Percentiles rank a stretch among this genome's conserved stretches.
These are phyloP conservation scores for Perca fluviatilis DNA, from an alignment of 2,113 vertebrate genomes.

Conservation along the genomic window DNA sequence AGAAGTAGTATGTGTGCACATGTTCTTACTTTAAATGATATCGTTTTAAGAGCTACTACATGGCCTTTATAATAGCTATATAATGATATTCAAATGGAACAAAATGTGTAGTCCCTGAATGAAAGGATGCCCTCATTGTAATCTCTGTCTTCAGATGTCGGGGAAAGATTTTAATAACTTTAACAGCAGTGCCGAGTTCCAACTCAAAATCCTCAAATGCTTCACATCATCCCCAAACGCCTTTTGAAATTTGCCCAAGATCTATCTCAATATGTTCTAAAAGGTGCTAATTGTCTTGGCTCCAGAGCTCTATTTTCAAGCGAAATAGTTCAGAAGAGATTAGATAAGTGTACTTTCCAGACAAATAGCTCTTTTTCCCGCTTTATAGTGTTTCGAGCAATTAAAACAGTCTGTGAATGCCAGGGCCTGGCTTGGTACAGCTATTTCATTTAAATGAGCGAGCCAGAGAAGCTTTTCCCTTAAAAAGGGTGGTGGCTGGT, in stretches of 20 bases:
- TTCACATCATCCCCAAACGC: slow-evolving; percentile 51
- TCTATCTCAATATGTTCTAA: slow-evolving; percentile 57
- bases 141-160: slow-evolving; percentile 23
- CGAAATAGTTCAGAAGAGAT: slow-evolving; percentile 65
- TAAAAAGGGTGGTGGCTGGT: slow-evolving; percentile 49
- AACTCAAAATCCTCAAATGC: slow-evolving; percentile 43
- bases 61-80: slow-evolving; percentile 3
- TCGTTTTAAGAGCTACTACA: slow-evolving; percentile 10
- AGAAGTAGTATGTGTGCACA: not conserved
- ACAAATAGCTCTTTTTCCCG: slow-evolving; percentile 52
- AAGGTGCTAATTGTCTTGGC: slow-evolving; percentile 65
- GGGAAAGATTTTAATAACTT: slow-evolving; percentile 31
- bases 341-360: slow-evolving; percentile 66
- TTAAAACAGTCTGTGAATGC: slow-evolving; percentile 62
- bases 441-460: slow-evolving; percentile 55
- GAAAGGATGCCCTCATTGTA: slow-evolving; percentile 32
- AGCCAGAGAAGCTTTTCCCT: slow-evolving; percentile 42
- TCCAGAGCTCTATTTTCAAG: slow-evolving; percentile 57
- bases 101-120: slow-evolving; percentile 26
- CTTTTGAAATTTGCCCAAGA: slow-evolving; percentile 60
- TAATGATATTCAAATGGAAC: slow-evolving; percentile 35
- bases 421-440: slow-evolving; percentile 41
- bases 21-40: not conserved
- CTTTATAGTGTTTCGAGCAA: slow-evolving; percentile 62
- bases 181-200: slow-evolving; percentile 42